Percentiles rank a stretch among this genome's conserved stretches.
Conservation (phyloP, 2,888 invertebrate species). For the Urechis unicinctus region DNA sequence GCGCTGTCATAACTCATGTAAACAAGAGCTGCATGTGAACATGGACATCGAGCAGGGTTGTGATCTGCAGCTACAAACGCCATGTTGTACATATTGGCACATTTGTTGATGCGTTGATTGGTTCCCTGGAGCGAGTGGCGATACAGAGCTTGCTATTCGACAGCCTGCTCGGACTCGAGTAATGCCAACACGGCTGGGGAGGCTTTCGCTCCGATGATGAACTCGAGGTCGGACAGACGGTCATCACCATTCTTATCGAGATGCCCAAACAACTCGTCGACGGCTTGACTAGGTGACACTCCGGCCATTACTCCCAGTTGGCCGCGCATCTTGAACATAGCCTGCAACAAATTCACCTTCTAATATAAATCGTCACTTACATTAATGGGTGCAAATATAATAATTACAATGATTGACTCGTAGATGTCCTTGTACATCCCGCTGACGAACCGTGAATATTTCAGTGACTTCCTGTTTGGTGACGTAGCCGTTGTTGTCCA, state of each 20-base stretch:
- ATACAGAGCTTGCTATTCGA: no score
- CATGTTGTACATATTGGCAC: no score
- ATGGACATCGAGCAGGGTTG: no score
- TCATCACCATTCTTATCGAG: conserved; percentile 19
- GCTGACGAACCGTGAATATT: conserved; percentile 19
- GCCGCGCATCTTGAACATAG: conserved; percentile 11
- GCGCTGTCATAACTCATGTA: no score
- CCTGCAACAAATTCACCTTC: conserved; percentile 1
- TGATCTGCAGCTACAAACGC: no score
- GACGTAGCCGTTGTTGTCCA: conserved; percentile 19
- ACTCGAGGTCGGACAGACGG: conserved; percentile 16
- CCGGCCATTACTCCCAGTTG: neutral
- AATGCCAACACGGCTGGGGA: conserved; percentile 13
- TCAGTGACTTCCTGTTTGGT: conserved; percentile 15
- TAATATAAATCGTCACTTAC: neutral
- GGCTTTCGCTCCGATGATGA: conserved; percentile 18
- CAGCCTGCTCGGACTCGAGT: conserved; percentile 2
- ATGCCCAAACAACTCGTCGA: conserved; percentile 12
- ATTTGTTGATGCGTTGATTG: no score
- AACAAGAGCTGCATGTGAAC: no score
- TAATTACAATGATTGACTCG: neutral
- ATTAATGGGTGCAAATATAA: neutral
- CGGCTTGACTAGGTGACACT: conserved; percentile 9
- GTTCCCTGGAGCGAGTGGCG: no score
- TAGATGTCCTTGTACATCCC: neutral